phyloP scores from a whole-genome alignment of 2,113 vertebrate genomes.

The Hiodon tergisus region DNA sequence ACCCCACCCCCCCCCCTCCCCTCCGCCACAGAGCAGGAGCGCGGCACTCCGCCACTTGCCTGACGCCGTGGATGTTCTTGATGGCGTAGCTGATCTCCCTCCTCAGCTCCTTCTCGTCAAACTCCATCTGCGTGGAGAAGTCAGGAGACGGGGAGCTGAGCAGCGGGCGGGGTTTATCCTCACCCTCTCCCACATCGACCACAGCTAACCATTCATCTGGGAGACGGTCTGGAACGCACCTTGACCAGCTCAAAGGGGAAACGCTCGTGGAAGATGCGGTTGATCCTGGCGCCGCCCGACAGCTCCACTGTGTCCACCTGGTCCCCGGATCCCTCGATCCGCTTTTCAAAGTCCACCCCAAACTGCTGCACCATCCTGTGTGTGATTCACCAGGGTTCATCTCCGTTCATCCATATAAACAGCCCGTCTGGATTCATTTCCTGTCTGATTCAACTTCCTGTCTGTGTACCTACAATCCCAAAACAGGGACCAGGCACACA shows the following conservation, averaged over 20 bases:
- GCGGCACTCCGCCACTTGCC: conserved; percentile 65
- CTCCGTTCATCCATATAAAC: not conserved
- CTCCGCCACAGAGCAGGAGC: no score
- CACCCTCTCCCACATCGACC: not conserved
- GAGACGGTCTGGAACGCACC: conserved; percentile 51
- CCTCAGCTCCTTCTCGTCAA: conserved; percentile 90
- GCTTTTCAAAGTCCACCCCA: conserved; percentile 92
- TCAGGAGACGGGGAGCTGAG: not conserved
- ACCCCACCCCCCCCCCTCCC: not conserved
- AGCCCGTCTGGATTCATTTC: not conserved
- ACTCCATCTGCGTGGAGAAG: conserved; percentile 77
- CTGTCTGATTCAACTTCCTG: no score
- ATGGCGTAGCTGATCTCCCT: conserved; percentile 96
- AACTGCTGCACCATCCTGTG: conserved; percentile 94
- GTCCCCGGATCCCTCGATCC: conserved; percentile 91
- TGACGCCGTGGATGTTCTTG: conserved; percentile 97
- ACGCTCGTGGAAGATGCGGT: conserved; percentile 91
- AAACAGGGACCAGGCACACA: not conserved
- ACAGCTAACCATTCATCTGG: not conserved
- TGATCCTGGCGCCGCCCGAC: conserved; percentile 89
- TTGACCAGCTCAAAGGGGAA: conserved; percentile 94
- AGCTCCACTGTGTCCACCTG: conserved; percentile 91
- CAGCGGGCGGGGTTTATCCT: not conserved
- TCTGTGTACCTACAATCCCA: not conserved
- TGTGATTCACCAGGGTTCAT: not conserved